Conservation (phyloP, 2,113 vertebrate genomes). For the Limanda limanda region DNA sequence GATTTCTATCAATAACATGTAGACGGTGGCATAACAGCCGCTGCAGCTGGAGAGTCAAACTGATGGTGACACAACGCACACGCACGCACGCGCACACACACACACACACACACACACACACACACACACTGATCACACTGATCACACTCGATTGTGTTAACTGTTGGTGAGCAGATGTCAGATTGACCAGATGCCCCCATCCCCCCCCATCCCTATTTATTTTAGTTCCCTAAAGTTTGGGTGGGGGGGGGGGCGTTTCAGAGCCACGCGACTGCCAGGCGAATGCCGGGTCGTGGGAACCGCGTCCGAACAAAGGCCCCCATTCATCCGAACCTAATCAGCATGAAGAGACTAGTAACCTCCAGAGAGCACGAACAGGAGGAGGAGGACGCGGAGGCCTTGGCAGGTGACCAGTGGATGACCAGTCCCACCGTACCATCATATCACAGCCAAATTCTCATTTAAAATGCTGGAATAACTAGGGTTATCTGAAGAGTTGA, state of each 20-base stretch:
- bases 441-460: background rate
- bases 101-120: too few relatives aligned
- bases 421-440: background rate
- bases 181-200: slow-evolving; percentile 82
- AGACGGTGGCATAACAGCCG: background rate
- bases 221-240: slow-evolving; percentile 34
- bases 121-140: too few relatives aligned
- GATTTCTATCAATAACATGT: background rate
- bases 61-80: too few relatives aligned
- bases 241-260: slow-evolving; percentile 62
- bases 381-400: slow-evolving; percentile 24
- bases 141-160: slow-evolving; percentile 49
- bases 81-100: too few relatives aligned
- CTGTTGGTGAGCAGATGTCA: slow-evolving; percentile 85
- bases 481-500: background rate
- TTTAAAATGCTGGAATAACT: too few relatives aligned
- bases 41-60: background rate
- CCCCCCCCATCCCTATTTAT: background rate
- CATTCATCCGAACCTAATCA: slow-evolving; percentile 88
- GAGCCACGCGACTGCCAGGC: slow-evolving; percentile 88
- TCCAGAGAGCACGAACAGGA: slow-evolving; percentile 71
- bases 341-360: slow-evolving; percentile 88
- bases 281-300: slow-evolving; percentile 91
- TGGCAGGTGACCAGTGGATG: slow-evolving; percentile 44
- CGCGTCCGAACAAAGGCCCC: slow-evolving; percentile 83